Evolutionary conservation across 1,140 invertebrate species (phyloP), one percentile per base, ranked within the genome.

Genomic region (Theocolax elegans): DNA sequence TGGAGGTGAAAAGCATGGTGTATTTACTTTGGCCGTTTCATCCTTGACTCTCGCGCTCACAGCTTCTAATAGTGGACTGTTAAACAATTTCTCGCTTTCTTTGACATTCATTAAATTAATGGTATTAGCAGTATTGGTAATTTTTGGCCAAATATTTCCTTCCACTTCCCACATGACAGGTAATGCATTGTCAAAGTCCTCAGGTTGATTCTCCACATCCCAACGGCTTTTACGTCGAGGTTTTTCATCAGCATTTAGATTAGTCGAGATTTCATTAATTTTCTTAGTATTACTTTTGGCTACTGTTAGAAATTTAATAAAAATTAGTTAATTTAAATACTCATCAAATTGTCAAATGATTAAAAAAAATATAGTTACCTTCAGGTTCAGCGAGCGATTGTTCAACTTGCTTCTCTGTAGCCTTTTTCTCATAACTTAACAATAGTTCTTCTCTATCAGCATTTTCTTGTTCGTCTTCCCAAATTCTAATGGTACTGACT

Each of bases 391-490:
- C 69, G 67, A 15, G 76, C 74, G 3, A 74, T 68, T 29, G 42
- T 31, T 74, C 25, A 60, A 53, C 49, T 3, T 38, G 42, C 67
- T 69, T 38, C 72, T 73, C 1, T 64, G 35, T 25, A 6, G 38
- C n/a, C 15, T 59, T 71, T 9, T 65, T 63, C 17, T 67, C 38
- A 21, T 67, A 19, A n/a, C 65, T 38, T 27, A 65, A 21, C 2
- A 56, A 42, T 19, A 82, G 67, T 59, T 75, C 80, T 67, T 86
- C 82, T 7, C 77, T 77, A 17, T 84, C 83, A 0, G 76, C 85
- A 63, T 86, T 82, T 44, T 85, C 84, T 51, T 84, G 76, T 23
- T 86, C 85, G 1, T 85, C 84, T 48, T 86, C 84, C 85, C 85
- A 85, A 27, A 86, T 85, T 66, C 83, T 80, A 21, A 81, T 75